Base-by-base conservation (phyloP, 2,797 vertebrate species). In the Mareca penelope region DNA sequence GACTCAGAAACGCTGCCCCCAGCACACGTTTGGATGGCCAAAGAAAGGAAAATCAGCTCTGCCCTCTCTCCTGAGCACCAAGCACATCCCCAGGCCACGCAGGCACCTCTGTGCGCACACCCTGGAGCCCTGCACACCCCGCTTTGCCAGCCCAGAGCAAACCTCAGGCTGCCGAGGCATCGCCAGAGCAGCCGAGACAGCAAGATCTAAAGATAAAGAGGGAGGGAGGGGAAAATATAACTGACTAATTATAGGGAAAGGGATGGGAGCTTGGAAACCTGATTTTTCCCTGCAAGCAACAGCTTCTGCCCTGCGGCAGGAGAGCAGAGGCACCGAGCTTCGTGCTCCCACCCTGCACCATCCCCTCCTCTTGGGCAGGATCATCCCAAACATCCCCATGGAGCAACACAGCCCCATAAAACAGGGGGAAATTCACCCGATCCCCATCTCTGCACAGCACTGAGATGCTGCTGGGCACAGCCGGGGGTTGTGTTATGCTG, bases 301-400 rank as follows among this genome's bases (percentile, higher is more conserved):
- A 10, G 26, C 50, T 52, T 52, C 14, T 44, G 24, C n/a, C 68
- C 86, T 39, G 22, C 75, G 78, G 76, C 56, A 21, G 3, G 2
- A 44, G 69, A 72, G 75, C 42, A 42, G 33, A 82, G 71, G 33
- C 40, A 15, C 33, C 24, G n/a, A 39, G 6, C 18, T 52, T 48
- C 6, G 57, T 18, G 33, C 6, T 68, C 68, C 37, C 56, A 69
- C 11, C 48, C 12, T 48, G 24, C 28, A 3, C 1, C 23, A 33
- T 55, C 53, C 21, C 21, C 31, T 55, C 53, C 21, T 56, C 40
- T 70, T 3, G 6, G 33, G 56, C 56, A 88, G 6, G 70, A 33
- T 2, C 6, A 53, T 46, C 53, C 78, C 68, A 73, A 50, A 5
- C 0, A 3, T 31, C 18, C n/a, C 22, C 0, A 0, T 1, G 18